These are phyloP conservation scores for Nemurella pictetii DNA, from an alignment of 2,888 invertebrate species.

Conservation along the genomic window DNA sequence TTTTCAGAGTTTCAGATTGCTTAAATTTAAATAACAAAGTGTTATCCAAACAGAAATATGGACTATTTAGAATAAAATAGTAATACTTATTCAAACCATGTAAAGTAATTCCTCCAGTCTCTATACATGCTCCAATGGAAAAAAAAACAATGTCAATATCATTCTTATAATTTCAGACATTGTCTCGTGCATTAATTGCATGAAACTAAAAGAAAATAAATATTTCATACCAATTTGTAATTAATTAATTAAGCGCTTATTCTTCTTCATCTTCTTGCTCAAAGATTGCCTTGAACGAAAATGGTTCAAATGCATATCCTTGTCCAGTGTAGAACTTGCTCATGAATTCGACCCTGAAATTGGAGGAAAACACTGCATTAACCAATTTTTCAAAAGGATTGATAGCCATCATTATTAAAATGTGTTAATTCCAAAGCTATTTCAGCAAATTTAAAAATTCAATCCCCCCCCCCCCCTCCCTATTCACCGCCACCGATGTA, in stretches of 20 bases:
- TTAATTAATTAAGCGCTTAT: conserved; percentile 41
- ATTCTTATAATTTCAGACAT: neutral
- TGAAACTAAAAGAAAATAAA: neutral
- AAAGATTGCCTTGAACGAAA: conserved; percentile 63
- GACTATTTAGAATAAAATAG: neutral
- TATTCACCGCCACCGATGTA: too few relatives aligned
- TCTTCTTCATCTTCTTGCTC: conserved; percentile 52
- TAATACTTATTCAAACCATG: neutral
- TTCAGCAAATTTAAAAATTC: neutral
- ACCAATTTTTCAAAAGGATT: neutral
- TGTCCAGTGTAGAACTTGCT: conserved; percentile 72
- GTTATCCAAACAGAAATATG: neutral
- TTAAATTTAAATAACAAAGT: neutral
- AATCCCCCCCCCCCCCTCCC: too few relatives aligned
- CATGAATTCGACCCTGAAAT: conserved; percentile 73
- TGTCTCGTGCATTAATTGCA: neutral
- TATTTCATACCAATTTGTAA: neutral
- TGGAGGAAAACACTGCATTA: neutral
- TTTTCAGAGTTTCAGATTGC: neutral
- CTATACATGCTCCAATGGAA: neutral
- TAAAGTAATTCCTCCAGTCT: neutral
- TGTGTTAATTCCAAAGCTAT: neutral
- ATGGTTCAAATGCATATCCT: conserved; percentile 68
- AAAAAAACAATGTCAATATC: too few relatives aligned
- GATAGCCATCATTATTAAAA: neutral